A percentile compares a stretch with the other conserved stretches of the same genome.
phyloP scores from a whole-genome alignment of 1,140 invertebrate species.

The Thaumatotibia leucotreta region DNA sequence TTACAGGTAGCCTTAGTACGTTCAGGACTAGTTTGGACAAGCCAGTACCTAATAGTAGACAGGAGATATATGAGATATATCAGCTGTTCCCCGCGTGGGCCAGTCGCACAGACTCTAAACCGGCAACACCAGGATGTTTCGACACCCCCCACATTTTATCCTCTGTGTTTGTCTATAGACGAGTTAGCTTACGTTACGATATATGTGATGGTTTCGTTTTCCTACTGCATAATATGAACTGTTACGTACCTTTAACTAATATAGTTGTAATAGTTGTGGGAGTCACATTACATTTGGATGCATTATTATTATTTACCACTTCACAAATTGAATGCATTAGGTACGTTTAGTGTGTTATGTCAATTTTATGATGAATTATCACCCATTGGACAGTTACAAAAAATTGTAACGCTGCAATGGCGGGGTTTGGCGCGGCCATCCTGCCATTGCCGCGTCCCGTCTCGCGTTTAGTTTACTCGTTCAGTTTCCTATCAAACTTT shows the following conservation, averaged over 20 bases:
- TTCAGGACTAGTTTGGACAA: conserved; percentile 14
- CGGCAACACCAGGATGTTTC: conserved; percentile 33
- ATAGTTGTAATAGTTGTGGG: conserved; percentile 63
- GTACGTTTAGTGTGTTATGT: conserved; percentile 55
- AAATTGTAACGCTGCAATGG: conserved; percentile 46
- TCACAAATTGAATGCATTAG: conserved; percentile 50
- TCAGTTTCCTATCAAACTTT: conserved; percentile 75
- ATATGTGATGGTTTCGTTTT: conserved; percentile 75
- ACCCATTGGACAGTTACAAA: conserved; percentile 60
- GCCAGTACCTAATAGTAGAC: neutral
- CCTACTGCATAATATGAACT: conserved; percentile 69
- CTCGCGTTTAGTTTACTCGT: conserved; percentile 46
- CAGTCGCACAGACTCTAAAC: conserved; percentile 68
- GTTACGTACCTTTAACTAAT: conserved; percentile 61
- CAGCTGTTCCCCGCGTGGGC: conserved; percentile 28
- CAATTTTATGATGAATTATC: conserved; percentile 51
- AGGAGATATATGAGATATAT: conserved; percentile 58
- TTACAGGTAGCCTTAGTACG: conserved; percentile 39
- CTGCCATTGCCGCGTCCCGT: conserved; percentile 30
- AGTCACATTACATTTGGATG: conserved; percentile 59
- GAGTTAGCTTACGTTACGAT: conserved; percentile 73
- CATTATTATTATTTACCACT: conserved; percentile 57
- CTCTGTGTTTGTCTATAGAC: conserved; percentile 70
- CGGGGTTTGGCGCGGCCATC: conserved; percentile 37
- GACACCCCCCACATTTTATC: conserved; percentile 56